Evolutionary conservation across 2,113 vertebrate genomes (phyloP).

Genomic region (Malurus melanocephalus): DNA sequence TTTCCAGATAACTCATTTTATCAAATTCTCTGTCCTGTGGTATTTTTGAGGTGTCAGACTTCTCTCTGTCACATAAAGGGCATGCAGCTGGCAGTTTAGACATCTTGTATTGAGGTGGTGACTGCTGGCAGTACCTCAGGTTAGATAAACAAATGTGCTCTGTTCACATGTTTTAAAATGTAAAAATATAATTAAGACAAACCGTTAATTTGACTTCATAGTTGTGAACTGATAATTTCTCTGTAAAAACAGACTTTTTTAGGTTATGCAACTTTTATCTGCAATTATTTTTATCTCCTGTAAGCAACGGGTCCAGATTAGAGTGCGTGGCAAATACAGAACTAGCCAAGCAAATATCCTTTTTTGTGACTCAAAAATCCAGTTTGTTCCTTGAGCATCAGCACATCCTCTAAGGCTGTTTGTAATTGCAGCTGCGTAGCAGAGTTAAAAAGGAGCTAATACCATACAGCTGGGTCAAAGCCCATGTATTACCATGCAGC

Average conservation of each 20-base stretch:
- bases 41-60: not conserved
- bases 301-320: not conserved
- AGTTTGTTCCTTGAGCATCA: not conserved
- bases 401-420: not conserved
- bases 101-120: not conserved
- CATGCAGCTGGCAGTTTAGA: not conserved
- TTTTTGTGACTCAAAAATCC: not conserved
- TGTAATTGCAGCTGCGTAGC: not conserved
- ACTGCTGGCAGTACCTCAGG: not conserved
- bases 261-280: not conserved
- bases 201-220: not conserved
- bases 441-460: not conserved
- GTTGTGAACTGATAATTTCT: conserved; percentile 16
- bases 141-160: not conserved
- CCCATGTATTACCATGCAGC: not conserved
- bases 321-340: not conserved
- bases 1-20: not conserved
- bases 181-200: not conserved
- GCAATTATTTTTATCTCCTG: conserved; percentile 7
- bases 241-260: not conserved
- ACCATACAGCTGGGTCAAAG: not conserved
- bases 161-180: not conserved
- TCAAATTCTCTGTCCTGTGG: not conserved
- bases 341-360: conserved; percentile 22
- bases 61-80: not conserved